Evolutionary conservation across 2,797 vertebrate genomes (phyloP).

Genomic region (Mormyrus hasselquistii): DNA sequence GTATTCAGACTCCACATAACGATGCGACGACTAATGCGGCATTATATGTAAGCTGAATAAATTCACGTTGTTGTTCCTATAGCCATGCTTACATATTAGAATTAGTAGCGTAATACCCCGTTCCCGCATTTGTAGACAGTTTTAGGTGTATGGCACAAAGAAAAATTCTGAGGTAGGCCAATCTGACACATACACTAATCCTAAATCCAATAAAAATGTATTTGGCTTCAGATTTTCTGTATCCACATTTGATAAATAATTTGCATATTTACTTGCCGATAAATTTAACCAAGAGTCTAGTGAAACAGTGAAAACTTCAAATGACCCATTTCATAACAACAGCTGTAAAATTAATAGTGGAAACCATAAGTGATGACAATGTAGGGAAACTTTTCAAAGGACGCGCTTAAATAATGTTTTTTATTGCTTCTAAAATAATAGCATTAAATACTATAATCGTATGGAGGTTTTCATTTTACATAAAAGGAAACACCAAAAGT

Average conservation of each 20-base stretch:
- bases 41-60: background rate
- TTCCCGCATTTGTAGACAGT: background rate
- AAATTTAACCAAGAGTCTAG: background rate
- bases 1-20: background rate
- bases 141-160: background rate
- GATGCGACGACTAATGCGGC: background rate
- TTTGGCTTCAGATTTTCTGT: background rate
- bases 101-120: background rate
- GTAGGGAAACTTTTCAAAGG: background rate
- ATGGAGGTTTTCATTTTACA: background rate
- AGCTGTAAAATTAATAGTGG: background rate
- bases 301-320: background rate
- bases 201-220: background rate
- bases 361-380: background rate
- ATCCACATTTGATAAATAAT: background rate
- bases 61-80: background rate
- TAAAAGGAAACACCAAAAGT: background rate
- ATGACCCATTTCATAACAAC: background rate
- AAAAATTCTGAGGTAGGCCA: background rate
- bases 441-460: background rate
- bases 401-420: background rate
- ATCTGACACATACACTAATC: background rate
- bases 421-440: background rate
- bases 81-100: background rate
- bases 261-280: background rate